These are phyloP conservation scores for Linnaemya vulpina DNA, from an alignment of 2,888 invertebrate species.

Conservation along the genomic window DNA sequence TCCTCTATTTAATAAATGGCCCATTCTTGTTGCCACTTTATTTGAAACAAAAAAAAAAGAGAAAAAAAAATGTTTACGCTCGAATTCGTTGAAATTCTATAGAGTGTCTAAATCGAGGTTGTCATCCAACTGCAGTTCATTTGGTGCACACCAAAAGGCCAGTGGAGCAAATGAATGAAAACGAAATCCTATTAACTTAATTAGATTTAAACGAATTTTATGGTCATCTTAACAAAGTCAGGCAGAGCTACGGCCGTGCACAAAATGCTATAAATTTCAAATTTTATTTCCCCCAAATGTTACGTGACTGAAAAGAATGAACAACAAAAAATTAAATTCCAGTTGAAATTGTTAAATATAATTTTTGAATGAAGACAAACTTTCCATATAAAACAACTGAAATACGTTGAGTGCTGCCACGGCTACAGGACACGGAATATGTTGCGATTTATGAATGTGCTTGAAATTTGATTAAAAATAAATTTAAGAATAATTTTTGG, in stretches of 20 bases:
- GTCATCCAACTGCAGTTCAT: slow-evolving; percentile 50
- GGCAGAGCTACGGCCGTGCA: neutral
- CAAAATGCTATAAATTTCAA: slow-evolving; percentile 14
- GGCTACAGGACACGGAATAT: neutral
- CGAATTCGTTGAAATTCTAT: neutral
- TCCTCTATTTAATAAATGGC: neutral
- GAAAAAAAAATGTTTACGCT: neutral
- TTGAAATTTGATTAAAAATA: neutral
- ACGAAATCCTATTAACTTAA: slow-evolving; percentile 70
- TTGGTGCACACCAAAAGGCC: slow-evolving; percentile 20
- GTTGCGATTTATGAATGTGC: neutral
- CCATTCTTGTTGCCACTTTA: neutral
- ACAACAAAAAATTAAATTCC: neutral
- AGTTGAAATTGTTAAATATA: neutral
- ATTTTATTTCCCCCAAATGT: neutral
- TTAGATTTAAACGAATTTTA: slow-evolving; percentile 63
- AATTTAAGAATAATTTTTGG: neutral
- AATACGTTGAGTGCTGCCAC: neutral
- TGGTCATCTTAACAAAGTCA: slow-evolving; percentile 30
- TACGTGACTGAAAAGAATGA: neutral
- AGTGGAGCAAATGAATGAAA: slow-evolving; percentile 49
- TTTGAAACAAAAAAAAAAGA: neutral
- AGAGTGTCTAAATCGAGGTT: slow-evolving; percentile 42
- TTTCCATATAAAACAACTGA: neutral
- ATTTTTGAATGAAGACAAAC: neutral